Evolutionary conservation across 1,140 invertebrate species (phyloP).

Genomic region (Diuraphis noxia): DNA sequence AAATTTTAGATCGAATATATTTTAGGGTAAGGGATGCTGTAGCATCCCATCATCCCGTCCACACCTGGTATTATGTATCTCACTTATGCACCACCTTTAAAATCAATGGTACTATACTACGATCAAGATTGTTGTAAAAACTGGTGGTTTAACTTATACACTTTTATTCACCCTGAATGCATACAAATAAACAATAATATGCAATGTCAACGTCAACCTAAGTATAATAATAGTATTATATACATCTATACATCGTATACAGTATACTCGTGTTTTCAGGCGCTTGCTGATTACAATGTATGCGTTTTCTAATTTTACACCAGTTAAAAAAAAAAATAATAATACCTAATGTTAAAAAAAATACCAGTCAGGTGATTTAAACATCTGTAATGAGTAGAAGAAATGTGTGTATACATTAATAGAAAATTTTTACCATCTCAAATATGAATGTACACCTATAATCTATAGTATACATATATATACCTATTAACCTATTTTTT

Average conservation of each 20-base stretch:
- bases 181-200: background rate
- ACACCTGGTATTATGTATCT: too few relatives aligned
- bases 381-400: constrained; percentile 1
- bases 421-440: background rate
- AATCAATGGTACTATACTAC: too few relatives aligned
- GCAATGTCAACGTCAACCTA: background rate
- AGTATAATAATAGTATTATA: background rate
- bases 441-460: background rate
- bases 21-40: too few relatives aligned
- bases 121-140: too few relatives aligned
- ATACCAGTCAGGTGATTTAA: background rate
- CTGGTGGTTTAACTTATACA: too few relatives aligned
- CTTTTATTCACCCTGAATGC: background rate
- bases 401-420: background rate
- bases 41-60: too few relatives aligned
- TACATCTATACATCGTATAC: background rate
- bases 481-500: too few relatives aligned
- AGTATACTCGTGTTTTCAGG: background rate
- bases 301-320: constrained; percentile 4
- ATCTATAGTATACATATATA: background rate
- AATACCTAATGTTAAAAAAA: background rate
- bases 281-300: background rate
- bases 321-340: background rate
- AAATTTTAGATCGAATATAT: too few relatives aligned
- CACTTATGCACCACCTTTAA: too few relatives aligned